Evolutionary conservation across 1,140 invertebrate species (phyloP).

Genomic region (Patella vulgata): DNA sequence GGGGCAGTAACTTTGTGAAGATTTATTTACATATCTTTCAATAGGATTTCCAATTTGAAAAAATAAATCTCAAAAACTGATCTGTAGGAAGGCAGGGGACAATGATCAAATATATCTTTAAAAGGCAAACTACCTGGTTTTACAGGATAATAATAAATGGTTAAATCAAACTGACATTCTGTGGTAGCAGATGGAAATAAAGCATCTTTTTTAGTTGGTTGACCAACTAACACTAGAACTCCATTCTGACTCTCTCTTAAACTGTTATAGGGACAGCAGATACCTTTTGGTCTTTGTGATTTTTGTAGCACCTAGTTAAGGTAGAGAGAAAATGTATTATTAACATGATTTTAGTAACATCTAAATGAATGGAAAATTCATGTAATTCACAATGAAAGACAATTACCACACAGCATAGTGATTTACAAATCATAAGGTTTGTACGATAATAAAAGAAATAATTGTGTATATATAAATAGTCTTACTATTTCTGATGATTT

Average conservation of each 20-base stretch:
- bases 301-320: slow-evolving; percentile 44
- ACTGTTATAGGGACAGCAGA: slow-evolving; percentile 31
- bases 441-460: too few relatives aligned
- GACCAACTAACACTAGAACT: slow-evolving; percentile 47
- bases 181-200: slow-evolving; percentile 39
- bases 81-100: too few relatives aligned
- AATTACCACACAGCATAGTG: too few relatives aligned
- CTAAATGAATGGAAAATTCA: slow-evolving; percentile 1
- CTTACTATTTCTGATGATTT: too few relatives aligned
- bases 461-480: too few relatives aligned
- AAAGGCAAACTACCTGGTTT: slow-evolving; percentile 39
- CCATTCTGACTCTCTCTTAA: slow-evolving; percentile 27
- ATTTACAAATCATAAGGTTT: too few relatives aligned
- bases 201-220: slow-evolving; percentile 29
- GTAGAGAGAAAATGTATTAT: not conserved
- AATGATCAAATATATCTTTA: too few relatives aligned
- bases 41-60: too few relatives aligned
- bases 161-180: slow-evolving; percentile 34
- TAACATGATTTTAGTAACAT: too few relatives aligned
- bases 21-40: too few relatives aligned
- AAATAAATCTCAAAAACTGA: too few relatives aligned
- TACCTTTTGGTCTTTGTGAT: slow-evolving; percentile 51
- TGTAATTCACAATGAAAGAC: not conserved
- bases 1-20: too few relatives aligned
- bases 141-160: slow-evolving; percentile 45